A percentile compares a stretch with the other conserved stretches of the same genome.
phyloP scores from a whole-genome alignment of 2,888 invertebrate species.

The Aphodius sticticus region DNA sequence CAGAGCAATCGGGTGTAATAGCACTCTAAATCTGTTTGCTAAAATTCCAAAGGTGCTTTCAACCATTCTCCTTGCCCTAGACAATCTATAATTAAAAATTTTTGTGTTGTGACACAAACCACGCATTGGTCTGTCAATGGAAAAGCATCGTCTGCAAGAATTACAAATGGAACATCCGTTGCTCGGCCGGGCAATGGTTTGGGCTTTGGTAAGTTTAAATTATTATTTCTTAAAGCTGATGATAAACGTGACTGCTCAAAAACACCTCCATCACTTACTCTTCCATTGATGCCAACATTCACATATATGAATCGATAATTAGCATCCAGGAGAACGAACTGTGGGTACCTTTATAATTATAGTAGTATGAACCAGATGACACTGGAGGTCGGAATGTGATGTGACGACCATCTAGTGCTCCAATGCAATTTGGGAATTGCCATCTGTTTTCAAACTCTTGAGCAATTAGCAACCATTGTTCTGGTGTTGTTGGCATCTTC shows the following conservation, averaged over 20 bases:
- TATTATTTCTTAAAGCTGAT: slow-evolving; percentile 39
- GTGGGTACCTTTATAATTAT: slow-evolving; percentile 40
- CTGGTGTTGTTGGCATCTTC: slow-evolving; percentile 6
- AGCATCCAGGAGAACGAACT: slow-evolving; percentile 42
- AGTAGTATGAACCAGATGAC: slow-evolving; percentile 38
- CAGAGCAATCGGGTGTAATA: slow-evolving; percentile 36
- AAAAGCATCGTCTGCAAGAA: slow-evolving; percentile 48
- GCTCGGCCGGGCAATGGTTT: slow-evolving; percentile 40
- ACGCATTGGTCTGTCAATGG: slow-evolving; percentile 46
- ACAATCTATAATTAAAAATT: slow-evolving; percentile 49
- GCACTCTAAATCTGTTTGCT: slow-evolving; percentile 37
- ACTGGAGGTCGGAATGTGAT: slow-evolving; percentile 39
- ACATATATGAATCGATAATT: slow-evolving; percentile 40
- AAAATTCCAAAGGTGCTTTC: slow-evolving; percentile 41
- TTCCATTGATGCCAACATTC: slow-evolving; percentile 40
- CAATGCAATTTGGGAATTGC: slow-evolving; percentile 46
- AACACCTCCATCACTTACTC: slow-evolving; percentile 46
- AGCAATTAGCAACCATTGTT: slow-evolving; percentile 21
- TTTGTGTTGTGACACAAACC: slow-evolving; percentile 44
- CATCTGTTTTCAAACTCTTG: slow-evolving; percentile 37
- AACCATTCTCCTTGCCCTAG: slow-evolving; percentile 37
- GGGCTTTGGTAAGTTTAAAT: slow-evolving; percentile 39
- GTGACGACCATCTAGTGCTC: slow-evolving; percentile 41
- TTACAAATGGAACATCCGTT: slow-evolving; percentile 29
- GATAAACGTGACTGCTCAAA: slow-evolving; percentile 42